These are phyloP conservation scores for Chrysocyon brachyurus DNA, from an alignment of 2,797 vertebrate species.

Conservation along the genomic window DNA sequence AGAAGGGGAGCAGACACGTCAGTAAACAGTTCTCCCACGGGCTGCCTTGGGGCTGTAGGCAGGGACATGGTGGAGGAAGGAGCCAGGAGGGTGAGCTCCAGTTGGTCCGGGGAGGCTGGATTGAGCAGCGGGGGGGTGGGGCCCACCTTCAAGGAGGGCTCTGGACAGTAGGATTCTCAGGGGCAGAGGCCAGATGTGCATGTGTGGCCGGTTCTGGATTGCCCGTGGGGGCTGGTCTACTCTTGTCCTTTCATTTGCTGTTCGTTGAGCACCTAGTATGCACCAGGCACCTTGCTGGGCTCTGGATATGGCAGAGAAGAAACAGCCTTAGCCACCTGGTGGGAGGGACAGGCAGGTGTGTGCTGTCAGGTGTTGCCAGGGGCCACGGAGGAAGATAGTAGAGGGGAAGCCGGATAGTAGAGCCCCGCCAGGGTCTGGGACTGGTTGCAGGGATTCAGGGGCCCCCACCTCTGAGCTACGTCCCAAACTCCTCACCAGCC, in stretches of 20 bases:
- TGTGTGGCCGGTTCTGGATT: fast-evolving
- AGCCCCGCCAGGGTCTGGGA: background rate
- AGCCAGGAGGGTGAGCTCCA: fast-evolving
- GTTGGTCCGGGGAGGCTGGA: too few species aligned
- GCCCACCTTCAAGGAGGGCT: background rate
- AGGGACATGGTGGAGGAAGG: background rate
- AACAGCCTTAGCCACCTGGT: background rate
- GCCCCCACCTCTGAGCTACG: background rate
- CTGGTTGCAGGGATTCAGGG: fast-evolving
- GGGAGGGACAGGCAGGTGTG: background rate
- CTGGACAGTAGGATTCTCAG: too few species aligned
- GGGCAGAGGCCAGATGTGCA: too few species aligned
- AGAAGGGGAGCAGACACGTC: too few species aligned
- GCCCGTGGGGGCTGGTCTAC: background rate
- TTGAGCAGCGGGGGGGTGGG: background rate
- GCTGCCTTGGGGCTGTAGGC: background rate
- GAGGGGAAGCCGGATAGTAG: fast-evolving
- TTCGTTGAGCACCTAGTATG: background rate
- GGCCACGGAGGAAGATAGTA: fast-evolving
- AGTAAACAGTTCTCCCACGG: fast-evolving
- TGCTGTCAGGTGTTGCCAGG: background rate
- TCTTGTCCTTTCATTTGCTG: fast-evolving
- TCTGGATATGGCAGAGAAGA: background rate
- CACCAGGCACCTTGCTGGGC: fast-evolving
- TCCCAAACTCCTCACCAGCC: background rate